phyloP scores from a whole-genome alignment of 2,113 vertebrate species.

The Carettochelys insculpta region DNA sequence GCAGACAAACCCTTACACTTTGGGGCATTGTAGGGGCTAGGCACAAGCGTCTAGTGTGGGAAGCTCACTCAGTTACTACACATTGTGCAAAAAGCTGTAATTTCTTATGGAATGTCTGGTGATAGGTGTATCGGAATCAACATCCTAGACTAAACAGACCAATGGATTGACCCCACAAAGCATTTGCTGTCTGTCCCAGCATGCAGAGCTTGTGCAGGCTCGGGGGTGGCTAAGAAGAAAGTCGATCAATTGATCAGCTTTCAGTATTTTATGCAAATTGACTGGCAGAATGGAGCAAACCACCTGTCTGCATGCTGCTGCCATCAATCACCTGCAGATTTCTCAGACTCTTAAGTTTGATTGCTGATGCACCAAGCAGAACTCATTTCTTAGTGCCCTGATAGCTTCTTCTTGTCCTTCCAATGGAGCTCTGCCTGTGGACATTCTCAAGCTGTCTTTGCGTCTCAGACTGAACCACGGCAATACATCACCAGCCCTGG shows the following conservation, averaged over 20 bases:
- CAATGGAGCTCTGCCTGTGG: not conserved
- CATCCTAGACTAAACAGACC: not conserved
- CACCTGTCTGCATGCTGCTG: not conserved
- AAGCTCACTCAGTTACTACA: not conserved
- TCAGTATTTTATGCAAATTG: not conserved
- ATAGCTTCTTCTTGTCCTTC: not conserved
- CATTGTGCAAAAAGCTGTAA: accelerated
- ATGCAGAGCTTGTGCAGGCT: not conserved
- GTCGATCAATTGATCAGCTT: not conserved
- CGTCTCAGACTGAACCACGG: not conserved
- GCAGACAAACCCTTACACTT: not conserved
- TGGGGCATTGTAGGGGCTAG: not conserved
- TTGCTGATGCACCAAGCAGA: not conserved
- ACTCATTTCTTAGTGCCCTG: not conserved
- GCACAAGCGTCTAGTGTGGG: not conserved
- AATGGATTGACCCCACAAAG: accelerated
- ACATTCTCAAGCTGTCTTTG: not conserved
- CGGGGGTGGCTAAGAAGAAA: not conserved
- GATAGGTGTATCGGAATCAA: not conserved
- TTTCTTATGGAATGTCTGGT: accelerated
- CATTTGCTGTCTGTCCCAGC: accelerated
- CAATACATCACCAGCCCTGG: accelerated
- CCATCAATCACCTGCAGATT: not conserved
- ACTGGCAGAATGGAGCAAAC: not conserved
- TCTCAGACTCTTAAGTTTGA: not conserved